Evolutionary conservation across 2,113 vertebrate genomes (phyloP).

Genomic region (Falco punctatus): DNA sequence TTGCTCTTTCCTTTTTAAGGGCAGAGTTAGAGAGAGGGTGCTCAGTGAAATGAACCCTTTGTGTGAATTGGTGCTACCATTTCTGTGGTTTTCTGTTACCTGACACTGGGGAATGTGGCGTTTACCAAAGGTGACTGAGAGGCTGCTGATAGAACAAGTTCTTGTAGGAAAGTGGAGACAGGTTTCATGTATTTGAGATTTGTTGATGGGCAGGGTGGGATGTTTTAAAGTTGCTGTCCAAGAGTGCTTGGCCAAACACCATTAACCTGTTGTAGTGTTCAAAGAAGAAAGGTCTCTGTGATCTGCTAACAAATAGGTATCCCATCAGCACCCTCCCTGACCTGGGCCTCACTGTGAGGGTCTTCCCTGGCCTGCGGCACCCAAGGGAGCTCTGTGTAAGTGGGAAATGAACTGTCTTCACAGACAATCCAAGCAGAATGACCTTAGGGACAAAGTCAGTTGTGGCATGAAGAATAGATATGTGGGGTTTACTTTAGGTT

Average conservation of each 20-base stretch:
- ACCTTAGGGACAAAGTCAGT: not conserved
- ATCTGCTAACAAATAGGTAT: not conserved
- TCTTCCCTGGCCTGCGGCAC: rapidly evolving
- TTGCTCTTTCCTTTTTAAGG: not conserved
- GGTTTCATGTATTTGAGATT: not conserved
- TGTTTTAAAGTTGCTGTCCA: not conserved
- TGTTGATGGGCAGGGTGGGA: not conserved
- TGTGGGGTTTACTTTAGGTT: not conserved
- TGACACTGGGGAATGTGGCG: not conserved
- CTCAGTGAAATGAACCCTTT: not conserved
- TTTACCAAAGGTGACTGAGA: not conserved
- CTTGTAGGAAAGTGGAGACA: not conserved
- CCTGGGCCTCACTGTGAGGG: not conserved
- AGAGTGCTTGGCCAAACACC: not conserved
- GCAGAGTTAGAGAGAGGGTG: not conserved
- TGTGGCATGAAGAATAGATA: not conserved
- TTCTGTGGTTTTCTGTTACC: not conserved
- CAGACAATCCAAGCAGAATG: not conserved
- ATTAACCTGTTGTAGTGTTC: not conserved
- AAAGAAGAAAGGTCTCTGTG: not conserved
- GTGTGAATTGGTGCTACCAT: not conserved
- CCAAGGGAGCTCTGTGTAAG: not conserved
- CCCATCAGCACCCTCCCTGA: not conserved
- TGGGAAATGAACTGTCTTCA: not conserved
- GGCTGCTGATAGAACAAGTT: no score